Base-by-base conservation (phyloP, 2,797 vertebrate species). In the Macrochelys suwanniensis region DNA sequence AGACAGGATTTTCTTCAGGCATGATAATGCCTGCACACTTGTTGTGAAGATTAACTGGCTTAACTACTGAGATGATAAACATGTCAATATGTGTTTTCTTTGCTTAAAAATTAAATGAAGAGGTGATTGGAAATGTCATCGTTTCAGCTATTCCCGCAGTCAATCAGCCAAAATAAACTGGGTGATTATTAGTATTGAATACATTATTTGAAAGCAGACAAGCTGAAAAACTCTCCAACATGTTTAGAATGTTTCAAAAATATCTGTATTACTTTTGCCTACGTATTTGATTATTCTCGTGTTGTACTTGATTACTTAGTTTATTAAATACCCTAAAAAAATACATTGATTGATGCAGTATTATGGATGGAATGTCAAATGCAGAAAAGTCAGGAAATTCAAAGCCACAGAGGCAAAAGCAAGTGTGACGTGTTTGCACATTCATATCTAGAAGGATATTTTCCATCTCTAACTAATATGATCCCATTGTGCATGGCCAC, bases 141-240 rank as follows among this genome's bases (percentile, higher is more conserved):
- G 82, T 53, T 50, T 81, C 68, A 80, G 74, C 84, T 94, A 45
- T 71, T 90, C 82, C 84, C 92, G 82, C 80, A 93, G 83, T 87
- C 61, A 82, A 49, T 56, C 56, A 88, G 56, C 47, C 85, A 89
- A 93, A 96, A 95, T 91, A 92, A 96, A 94, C 90, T 80, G 84
- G 94, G 78, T 93, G 94, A 96, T 91, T 93, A 92, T 84, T 88
- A 88, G 82, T 11, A 82, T 88, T 80, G 86, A 95, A 85, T 84
- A 95, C 49, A 85, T 91, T 96, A 94, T 89, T 96, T 89, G 79
- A 96, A 77, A 74, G 84, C 42, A 87, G 10, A 26, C n/a, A 12
- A 83, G 84, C 81, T 53, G 83, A 94, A 88, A 94, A 95, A 89
- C 80, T 80, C 94, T 37, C 8, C 79, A 94, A 93, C 80, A 87